Evolutionary conservation across 2,797 vertebrate genomes (phyloP).

Genomic region (Sebastes melanostomus): DNA sequence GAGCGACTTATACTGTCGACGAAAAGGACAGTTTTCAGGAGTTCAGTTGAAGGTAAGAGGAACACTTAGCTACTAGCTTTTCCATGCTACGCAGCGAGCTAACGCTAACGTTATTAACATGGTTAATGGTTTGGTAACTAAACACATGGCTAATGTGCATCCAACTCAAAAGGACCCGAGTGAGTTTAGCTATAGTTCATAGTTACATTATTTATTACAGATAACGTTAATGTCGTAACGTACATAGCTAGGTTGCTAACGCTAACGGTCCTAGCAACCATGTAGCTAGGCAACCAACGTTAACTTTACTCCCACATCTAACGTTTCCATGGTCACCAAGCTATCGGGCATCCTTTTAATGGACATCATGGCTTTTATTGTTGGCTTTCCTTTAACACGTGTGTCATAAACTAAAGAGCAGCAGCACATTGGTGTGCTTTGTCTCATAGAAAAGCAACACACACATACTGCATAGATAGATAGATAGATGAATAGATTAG

Average conservation of each 20-base stretch:
- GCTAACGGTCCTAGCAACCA: background rate
- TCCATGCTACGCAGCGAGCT: background rate
- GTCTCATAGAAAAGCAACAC: no score
- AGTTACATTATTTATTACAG: background rate
- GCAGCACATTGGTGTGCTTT: background rate
- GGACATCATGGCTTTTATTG: background rate
- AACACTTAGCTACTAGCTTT: no score
- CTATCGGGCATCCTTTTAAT: no score
- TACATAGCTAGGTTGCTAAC: background rate
- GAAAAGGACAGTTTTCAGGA: background rate
- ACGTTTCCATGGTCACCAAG: background rate
- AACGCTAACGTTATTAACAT: background rate
- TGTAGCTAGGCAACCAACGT: background rate
- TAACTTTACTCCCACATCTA: background rate
- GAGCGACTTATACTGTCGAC: fast-evolving
- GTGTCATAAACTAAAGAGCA: background rate
- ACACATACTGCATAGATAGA: no score
- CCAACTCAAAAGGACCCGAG: background rate
- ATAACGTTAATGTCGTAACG: background rate
- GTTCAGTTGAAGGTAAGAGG: background rate
- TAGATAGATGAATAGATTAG: no score
- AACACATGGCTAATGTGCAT: fast-evolving
- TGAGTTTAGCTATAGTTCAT: background rate
- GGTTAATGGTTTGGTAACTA: background rate
- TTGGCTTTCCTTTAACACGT: background rate